These are phyloP conservation scores for Montipora efflorescens DNA, from an alignment of 64 coral and sea anemone species.

Conservation along the genomic window DNA sequence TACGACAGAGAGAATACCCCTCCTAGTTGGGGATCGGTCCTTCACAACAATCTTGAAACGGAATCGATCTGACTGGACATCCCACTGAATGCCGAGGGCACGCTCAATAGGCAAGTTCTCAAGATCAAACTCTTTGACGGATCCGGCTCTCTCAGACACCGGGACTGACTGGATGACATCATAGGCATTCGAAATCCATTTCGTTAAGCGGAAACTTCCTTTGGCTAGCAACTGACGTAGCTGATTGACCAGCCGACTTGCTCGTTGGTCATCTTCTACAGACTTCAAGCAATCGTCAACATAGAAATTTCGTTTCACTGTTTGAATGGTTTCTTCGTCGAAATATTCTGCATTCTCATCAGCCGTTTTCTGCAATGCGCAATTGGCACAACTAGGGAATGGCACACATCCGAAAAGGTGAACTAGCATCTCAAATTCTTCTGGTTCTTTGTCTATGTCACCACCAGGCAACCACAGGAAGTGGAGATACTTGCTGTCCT, in stretches of 20 bases:
- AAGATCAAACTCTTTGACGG: constrained; percentile 2
- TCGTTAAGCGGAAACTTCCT: neutral
- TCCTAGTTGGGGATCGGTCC: neutral
- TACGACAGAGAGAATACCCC: neutral
- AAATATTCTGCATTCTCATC: neutral
- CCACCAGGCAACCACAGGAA: constrained; percentile 5
- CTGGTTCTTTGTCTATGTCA: neutral
- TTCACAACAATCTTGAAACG: neutral
- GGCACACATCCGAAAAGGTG: constrained; percentile 11
- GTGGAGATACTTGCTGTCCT: neutral
- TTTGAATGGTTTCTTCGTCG: neutral
- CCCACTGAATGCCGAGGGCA: constrained; percentile 4
- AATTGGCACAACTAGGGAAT: no score
- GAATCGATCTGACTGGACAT: neutral
- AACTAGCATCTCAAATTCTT: neutral
- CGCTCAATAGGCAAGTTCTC: constrained; percentile 15
- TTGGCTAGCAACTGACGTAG: constrained; percentile 29
- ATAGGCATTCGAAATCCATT: neutral
- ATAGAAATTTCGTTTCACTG: constrained; percentile 1
- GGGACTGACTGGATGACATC: no score
- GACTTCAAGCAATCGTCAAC: constrained; percentile 44
- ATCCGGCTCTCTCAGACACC: neutral
- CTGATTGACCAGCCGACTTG: constrained; percentile 11
- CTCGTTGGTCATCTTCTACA: constrained; percentile 16
- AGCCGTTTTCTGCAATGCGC: no score